A percentile compares a stretch with the other conserved stretches of the same genome.
Evolutionary conservation across 92 coral and sea anemone genomes (phyloP).

Genomic region (Porites rus): DNA sequence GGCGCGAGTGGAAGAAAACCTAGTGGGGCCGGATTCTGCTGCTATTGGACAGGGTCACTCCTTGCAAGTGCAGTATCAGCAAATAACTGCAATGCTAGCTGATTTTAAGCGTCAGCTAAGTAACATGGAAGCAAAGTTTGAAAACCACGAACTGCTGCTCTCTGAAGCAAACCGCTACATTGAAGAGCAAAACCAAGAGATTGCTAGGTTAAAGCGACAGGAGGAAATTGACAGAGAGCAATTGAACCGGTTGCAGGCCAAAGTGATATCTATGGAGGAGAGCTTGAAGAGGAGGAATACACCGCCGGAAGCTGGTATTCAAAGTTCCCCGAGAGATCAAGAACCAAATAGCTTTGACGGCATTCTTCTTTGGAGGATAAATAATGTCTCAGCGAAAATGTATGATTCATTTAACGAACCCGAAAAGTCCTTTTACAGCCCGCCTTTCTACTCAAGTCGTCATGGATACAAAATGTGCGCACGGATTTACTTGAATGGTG

Average conservation of each 20-base stretch:
- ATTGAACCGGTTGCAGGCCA: conserved; percentile 33
- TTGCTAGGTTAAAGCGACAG: conserved; percentile 31
- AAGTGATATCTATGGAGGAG: conserved; percentile 57
- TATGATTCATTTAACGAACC: conserved; percentile 70
- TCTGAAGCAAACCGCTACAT: conserved; percentile 71
- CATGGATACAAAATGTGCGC: conserved; percentile 92
- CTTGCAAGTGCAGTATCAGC: conserved; percentile 22
- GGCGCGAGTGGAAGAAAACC: conserved; percentile 16
- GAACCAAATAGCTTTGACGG: conserved; percentile 65
- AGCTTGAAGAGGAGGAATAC: conserved; percentile 16
- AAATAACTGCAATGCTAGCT: background rate
- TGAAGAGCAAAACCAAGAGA: conserved; percentile 58
- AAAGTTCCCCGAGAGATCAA: background rate
- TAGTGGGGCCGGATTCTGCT: conserved; percentile 18
- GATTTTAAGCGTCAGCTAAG: conserved; percentile 53
- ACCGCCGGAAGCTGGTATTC: conserved; percentile 13
- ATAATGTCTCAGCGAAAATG: conserved; percentile 59
- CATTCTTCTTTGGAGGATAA: conserved; percentile 71
- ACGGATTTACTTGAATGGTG: conserved; percentile 82
- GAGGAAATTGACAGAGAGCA: conserved; percentile 42
- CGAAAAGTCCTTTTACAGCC: conserved; percentile 75
- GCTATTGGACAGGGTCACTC: conserved; percentile 11
- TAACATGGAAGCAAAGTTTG: conserved; percentile 63
- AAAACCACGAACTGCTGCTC: conserved; percentile 64
- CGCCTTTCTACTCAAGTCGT: conserved; percentile 73